These are phyloP conservation scores for Regulus satrapa DNA, from an alignment of 2,113 vertebrate genomes.

Conservation along the genomic window DNA sequence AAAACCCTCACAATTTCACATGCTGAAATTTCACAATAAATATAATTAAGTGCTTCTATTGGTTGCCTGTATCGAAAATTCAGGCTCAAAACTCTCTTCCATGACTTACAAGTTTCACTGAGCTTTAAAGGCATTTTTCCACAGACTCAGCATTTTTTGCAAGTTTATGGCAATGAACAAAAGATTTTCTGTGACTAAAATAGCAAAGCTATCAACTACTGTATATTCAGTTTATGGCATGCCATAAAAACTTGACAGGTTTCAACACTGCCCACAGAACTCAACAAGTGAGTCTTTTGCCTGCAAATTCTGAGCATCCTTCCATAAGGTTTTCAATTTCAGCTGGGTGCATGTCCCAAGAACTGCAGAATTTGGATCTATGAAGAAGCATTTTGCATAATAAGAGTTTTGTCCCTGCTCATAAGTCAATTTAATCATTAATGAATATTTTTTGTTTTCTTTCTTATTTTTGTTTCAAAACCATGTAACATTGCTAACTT, in stretches of 20 bases:
- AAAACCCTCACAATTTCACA: accelerated
- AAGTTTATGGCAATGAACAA: not conserved
- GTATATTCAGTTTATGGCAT: not conserved
- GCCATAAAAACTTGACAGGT: not conserved
- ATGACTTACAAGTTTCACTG: not conserved
- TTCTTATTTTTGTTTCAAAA: not conserved
- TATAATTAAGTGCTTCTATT: not conserved
- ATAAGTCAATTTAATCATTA: not conserved
- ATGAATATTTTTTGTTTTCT: not conserved
- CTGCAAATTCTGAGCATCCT: not conserved
- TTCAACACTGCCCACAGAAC: not conserved
- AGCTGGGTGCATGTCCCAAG: not conserved
- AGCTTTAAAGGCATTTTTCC: not conserved
- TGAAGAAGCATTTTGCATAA: not conserved
- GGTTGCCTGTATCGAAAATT: not conserved
- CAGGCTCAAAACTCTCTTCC: not conserved
- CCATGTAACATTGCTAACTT: not conserved
- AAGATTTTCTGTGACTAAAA: not conserved
- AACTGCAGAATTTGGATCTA: not conserved
- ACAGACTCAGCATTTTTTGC: not conserved
- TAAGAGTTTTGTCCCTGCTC: not conserved
- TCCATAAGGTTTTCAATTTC: not conserved
- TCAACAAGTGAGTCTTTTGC: not conserved
- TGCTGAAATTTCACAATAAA: not conserved
- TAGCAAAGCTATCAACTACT: not conserved